phyloP scores from a whole-genome alignment of 2,797 vertebrate species.

The Pangasius sanitwongsei region DNA sequence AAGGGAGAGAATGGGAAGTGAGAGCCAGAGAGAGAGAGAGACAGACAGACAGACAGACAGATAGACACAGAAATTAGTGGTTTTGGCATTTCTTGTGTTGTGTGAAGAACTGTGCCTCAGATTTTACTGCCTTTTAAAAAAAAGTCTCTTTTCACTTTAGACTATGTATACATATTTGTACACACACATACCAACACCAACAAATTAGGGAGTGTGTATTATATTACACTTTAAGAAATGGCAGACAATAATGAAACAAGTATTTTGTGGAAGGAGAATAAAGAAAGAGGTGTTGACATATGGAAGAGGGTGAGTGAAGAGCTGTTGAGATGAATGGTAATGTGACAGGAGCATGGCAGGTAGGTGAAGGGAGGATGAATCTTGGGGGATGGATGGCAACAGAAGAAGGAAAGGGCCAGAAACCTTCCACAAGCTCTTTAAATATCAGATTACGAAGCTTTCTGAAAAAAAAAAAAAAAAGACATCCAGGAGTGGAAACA shows the following conservation, averaged over 20 bases:
- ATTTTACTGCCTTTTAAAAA: background rate
- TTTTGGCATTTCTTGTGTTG: conserved; percentile 1
- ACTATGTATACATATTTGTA: background rate
- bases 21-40: background rate
- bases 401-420: background rate
- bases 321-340: conserved; percentile 16
- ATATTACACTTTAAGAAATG: background rate
- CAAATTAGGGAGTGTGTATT: background rate
- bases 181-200: background rate
- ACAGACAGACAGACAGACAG: background rate
- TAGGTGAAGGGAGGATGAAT: conserved; percentile 36
- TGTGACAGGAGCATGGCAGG: conserved; percentile 20
- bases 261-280: background rate
- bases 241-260: background rate
- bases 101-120: background rate
- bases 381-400: conserved; percentile 19
- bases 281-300: conserved; percentile 26
- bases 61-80: background rate
- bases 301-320: conserved; percentile 9
- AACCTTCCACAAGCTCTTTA: background rate
- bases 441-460: conserved; percentile 30
- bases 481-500: background rate
- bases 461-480: background rate
- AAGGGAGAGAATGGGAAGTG: no score
- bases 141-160: background rate